A percentile compares a stretch with the other conserved stretches of the same genome.
These are phyloP conservation scores for Timema podura DNA, from an alignment of 2,888 invertebrate genomes.

Conservation along the genomic window DNA sequence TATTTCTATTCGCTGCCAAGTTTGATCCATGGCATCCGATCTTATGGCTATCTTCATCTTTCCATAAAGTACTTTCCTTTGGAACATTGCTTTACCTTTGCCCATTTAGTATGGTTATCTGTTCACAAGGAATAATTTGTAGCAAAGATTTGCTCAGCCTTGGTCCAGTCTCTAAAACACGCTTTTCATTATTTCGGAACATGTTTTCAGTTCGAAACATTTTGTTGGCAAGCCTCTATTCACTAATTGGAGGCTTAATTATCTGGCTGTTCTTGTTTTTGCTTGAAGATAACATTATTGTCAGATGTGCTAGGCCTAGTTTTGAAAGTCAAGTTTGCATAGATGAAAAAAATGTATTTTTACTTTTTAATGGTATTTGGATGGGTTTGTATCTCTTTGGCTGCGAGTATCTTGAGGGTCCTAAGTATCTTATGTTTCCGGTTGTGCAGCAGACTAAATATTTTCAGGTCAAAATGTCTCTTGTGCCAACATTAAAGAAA, in stretches of 20 bases:
- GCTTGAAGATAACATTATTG: conserved; percentile 55
- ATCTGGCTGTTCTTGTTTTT: conserved; percentile 66
- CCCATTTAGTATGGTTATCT: background rate
- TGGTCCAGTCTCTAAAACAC: conserved; percentile 58
- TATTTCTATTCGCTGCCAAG: background rate
- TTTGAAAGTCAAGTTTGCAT: conserved; percentile 48
- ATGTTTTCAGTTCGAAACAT: conserved; percentile 59
- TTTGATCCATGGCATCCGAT: background rate
- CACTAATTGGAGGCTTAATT: conserved; percentile 61
- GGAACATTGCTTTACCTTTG: background rate
- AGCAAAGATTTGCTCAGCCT: conserved; percentile 64
- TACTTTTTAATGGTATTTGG: conserved; percentile 64
- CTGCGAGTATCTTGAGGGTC: conserved; percentile 53
- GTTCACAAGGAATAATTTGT: conserved; percentile 52
- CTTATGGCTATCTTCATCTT: background rate
- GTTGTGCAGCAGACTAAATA: conserved; percentile 68
- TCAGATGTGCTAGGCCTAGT: conserved; percentile 47
- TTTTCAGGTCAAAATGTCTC: conserved; percentile 58
- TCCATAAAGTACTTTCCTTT: background rate
- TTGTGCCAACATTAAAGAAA: conserved; percentile 54
- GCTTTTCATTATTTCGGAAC: conserved; percentile 61
- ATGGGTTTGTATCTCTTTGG: conserved; percentile 60
- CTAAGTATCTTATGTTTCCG: conserved; percentile 59
- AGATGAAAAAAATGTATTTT: conserved; percentile 62
- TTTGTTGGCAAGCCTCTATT: conserved; percentile 54